Base-by-base conservation (phyloP, 2,888 invertebrate genomes). In the Subacronicta megacephala region DNA sequence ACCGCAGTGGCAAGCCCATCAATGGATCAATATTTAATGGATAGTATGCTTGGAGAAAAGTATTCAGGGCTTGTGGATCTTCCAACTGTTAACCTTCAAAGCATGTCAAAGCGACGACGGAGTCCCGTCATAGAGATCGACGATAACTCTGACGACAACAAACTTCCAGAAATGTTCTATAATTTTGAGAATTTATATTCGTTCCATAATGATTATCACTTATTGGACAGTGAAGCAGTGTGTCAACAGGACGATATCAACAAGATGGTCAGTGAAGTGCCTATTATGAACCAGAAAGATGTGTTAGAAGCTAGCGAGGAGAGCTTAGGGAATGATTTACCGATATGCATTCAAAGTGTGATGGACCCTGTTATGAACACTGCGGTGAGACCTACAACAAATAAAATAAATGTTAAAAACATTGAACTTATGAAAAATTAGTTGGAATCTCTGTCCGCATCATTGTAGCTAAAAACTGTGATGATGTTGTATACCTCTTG, bases 311-410 rank as follows among this genome's bases (percentile, higher is more conserved):
- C 80, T 0, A 70, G 78, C 2, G 90, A 90, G 9, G 72, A n/a
- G n/a, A 31, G 55, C 9, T 31, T 75, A 0, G 79, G 66, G 13
- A 82, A 56, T 53, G 93, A 93, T n/a, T 85, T 87, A 45, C 85
- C 85, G 1, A 86, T 85, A 53, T 90, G 87, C 52, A 89, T 92
- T 23, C 91, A 92, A 50, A 91, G 91, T 0, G 90, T 90, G 59
- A 92, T 90, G 51, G 94, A 94, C 60, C 94, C 94, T 0, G 92
- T 94, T 88, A 93, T 94, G 92, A 94, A 94, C 58, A 91, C 91
- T 0, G 85, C 91, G 1, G 89, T 90, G 1, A 81, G 91, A 63
- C 87, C 88, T 18, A 84, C 87, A 10, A 90, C 89, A 0, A 93
- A 93, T 70, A 94, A 94, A 71, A 93, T 94, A 49, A 94, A 93